A percentile compares a stretch with the other conserved stretches of the same genome.
These are phyloP conservation scores for Arctocebus calabarensis DNA, from an alignment of 2,797 vertebrate genomes.

Conservation along the genomic window DNA sequence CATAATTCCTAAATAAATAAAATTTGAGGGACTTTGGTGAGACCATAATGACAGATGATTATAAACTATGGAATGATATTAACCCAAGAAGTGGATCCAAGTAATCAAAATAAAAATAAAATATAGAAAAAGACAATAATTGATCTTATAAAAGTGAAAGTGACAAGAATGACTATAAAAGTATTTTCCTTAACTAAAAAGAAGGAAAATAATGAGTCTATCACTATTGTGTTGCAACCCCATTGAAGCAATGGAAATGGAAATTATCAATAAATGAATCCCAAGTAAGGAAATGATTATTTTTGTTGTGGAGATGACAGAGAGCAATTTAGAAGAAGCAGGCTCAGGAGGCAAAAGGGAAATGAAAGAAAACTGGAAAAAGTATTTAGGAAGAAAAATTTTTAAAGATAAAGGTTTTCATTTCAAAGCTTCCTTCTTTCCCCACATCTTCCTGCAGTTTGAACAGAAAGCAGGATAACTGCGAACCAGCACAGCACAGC, in stretches of 20 bases:
- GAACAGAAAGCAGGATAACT: conserved; percentile 23
- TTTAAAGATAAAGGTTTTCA: not conserved
- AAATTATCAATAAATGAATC: not conserved
- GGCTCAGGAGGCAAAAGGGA: not conserved
- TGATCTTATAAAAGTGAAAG: not conserved
- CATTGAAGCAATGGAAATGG: not conserved
- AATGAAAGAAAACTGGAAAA: conserved; percentile 13
- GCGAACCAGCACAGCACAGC: not conserved
- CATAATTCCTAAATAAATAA: not conserved
- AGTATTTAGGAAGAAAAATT: conserved; percentile 8
- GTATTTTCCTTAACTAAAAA: not conserved
- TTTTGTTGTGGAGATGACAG: not conserved
- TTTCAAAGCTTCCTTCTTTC: conserved; percentile 64
- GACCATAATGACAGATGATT: not conserved
- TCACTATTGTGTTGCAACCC: accelerated
- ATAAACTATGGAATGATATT: too few species aligned
- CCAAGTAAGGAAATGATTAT: not conserved
- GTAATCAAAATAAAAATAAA: not conserved
- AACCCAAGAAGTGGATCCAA: not conserved
- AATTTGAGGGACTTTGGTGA: not conserved
- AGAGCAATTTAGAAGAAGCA: not conserved
- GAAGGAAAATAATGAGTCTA: not conserved
- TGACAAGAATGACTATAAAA: not conserved
- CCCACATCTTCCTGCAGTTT: conserved; percentile 29
- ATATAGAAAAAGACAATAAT: not conserved